These are phyloP conservation scores for Amblyjoppa proteus DNA, from an alignment of 2,888 invertebrate species.

Conservation along the genomic window DNA sequence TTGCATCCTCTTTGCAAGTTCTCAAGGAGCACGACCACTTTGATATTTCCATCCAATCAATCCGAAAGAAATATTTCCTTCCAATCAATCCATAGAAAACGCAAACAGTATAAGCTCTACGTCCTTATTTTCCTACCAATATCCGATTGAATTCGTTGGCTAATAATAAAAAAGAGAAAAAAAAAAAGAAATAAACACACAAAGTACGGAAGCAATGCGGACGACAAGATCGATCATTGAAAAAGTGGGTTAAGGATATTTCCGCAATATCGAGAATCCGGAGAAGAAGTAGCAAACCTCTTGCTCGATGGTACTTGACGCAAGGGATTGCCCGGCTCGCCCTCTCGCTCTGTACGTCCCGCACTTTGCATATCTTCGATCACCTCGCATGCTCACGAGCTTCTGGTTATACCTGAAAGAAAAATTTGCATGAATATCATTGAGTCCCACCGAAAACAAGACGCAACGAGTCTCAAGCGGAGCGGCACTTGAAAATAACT, in stretches of 20 bases:
- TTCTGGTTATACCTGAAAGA: neutral
- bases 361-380: conserved; percentile 47
- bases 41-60: neutral
- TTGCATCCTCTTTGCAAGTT: neutral
- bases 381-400: conserved; percentile 29
- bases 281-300: conserved; percentile 17
- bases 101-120: neutral
- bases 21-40: neutral
- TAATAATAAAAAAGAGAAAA: neutral
- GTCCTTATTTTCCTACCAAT: neutral
- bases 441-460: conserved; percentile 40
- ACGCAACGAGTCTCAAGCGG: conserved; percentile 10
- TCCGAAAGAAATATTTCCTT: neutral
- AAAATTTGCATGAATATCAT: conserved; percentile 54
- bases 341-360: conserved; percentile 6
- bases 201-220: neutral
- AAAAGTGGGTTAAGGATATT: conserved; percentile 43
- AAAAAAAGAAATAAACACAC: neutral
- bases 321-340: conserved; percentile 35
- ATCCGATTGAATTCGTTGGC: conserved; percentile 8
- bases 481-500: conserved; percentile 40
- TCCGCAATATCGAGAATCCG: conserved; percentile 20
- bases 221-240: conserved; percentile 31
- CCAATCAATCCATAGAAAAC: neutral
- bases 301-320: conserved; percentile 20